Evolutionary conservation across 1,140 invertebrate genomes (phyloP), one percentile per base, ranked within the genome.

Genomic region (Drosophila lini): DNA sequence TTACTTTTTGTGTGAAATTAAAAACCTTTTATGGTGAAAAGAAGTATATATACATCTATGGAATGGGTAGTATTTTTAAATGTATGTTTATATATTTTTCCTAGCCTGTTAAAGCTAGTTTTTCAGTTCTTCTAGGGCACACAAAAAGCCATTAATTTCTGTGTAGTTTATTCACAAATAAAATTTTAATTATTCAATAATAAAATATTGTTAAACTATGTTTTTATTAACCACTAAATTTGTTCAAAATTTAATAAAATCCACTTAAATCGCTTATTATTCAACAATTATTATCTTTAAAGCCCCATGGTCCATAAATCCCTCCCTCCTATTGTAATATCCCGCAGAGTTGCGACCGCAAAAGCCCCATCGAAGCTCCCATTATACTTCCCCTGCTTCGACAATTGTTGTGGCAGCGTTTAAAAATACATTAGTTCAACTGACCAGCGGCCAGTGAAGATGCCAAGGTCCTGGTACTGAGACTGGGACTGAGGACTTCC

Each of bases 351-450:
- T 48, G 52, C 41, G 22, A 74, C 70, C 69, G 57, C 69, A 74
- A 74, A 62, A 62, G 47, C 34, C 57, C 69, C 70, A 55, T 74
- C 31, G 34, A 74, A 32, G 57, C 31, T 74, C 40, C 67, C 32
- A 52, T 74, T 74, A 58, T 74, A 22, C 11, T 44, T 25, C 36
- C 34, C 61, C 4, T 11, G 7, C 60, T 38, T 22, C 64, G 58
- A 55, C 74, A 61, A 70, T 38, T 55, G 34, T 55, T 55, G 52
- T 57, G 65, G 65, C 42, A 55, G 59, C 80, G 84, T 80, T 88
- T 88, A 88, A 89, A 83, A 83, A 80, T 88, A 88, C 83, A 88
- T 88, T 88, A 88, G 80, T 60, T 53, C 61, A 45, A 52, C 55
- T 69, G 65, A 75, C 75, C 41, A 36, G 44, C 38, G 63, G 65